Conservation (phyloP, 2,888 invertebrate species). For the Pheosia gnoma region DNA sequence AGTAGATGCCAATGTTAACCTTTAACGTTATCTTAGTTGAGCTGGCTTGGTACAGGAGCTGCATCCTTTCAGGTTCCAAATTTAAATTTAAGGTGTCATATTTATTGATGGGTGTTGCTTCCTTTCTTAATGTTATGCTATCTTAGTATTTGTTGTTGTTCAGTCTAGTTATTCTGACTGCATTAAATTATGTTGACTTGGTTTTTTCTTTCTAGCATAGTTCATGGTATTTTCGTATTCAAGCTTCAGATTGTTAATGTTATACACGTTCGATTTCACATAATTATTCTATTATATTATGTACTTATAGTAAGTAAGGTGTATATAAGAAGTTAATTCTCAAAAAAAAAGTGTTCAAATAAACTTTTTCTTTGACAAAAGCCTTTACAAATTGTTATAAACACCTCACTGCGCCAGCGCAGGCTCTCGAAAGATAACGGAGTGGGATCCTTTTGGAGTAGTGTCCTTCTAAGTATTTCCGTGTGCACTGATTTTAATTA, state of each 20-base stretch:
- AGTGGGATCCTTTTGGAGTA: neutral
- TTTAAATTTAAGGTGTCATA: too few relatives aligned
- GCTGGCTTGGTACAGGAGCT: neutral
- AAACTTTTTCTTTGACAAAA: neutral
- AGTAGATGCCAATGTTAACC: neutral
- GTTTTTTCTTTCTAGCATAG: neutral
- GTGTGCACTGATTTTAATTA: neutral
- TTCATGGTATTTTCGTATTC: too few relatives aligned
- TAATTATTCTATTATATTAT: too few relatives aligned
- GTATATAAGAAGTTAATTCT: too few relatives aligned
- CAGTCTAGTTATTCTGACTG: neutral
- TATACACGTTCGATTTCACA: too few relatives aligned
- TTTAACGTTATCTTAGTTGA: neutral
- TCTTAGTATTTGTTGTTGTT: neutral
- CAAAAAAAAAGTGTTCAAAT: too few relatives aligned
- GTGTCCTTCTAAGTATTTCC: neutral
- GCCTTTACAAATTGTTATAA: neutral
- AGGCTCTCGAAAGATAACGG: neutral
- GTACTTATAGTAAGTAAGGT: too few relatives aligned
- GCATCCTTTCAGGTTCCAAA: neutral
- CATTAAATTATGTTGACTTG: neutral
- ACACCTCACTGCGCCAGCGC: neutral
- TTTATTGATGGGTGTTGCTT: too few relatives aligned
- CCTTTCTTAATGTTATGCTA: neutral
- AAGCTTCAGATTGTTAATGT: too few relatives aligned